Conservation (phyloP, 2,797 vertebrate species). For the Triplophysa yarkandensis region DNA sequence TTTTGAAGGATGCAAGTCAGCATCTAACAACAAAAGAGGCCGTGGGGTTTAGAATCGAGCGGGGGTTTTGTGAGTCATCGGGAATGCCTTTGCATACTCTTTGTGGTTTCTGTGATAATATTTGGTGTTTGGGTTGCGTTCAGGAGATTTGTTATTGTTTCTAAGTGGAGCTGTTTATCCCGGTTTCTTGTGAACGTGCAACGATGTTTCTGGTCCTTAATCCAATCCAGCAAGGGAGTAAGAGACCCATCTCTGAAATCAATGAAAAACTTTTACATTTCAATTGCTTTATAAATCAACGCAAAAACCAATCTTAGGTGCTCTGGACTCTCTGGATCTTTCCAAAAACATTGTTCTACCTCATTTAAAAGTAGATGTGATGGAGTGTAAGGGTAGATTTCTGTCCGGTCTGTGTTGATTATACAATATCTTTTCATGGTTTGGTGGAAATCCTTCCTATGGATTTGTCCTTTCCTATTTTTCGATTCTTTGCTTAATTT, state of each 20-base stretch:
- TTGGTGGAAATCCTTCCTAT: background rate
- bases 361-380: background rate
- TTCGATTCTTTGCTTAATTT: background rate
- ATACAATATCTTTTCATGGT: background rate
- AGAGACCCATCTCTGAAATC: too few relatives aligned
- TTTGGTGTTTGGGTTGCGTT: slow-evolving; percentile 8
- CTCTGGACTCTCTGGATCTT: background rate
- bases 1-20: slow-evolving; percentile 36
- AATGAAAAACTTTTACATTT: background rate
- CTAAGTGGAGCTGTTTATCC: slow-evolving; percentile 5
- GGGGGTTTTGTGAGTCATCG: slow-evolving; percentile 5
- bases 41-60: background rate
- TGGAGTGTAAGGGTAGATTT: background rate
- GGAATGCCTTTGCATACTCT: slow-evolving; percentile 7
- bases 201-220: background rate
- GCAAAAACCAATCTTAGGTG: background rate
- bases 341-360: background rate
- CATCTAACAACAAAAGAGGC: background rate
- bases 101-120: slow-evolving; percentile 27
- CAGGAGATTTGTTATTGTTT: background rate
- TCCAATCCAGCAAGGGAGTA: background rate
- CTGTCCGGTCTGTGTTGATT: background rate
- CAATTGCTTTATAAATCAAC: slow-evolving; percentile 3
- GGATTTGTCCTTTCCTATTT: background rate
- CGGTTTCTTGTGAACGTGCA: slow-evolving; percentile 5